phyloP scores from a whole-genome alignment of 2,113 vertebrate genomes.

The Ictalurus furcatus region DNA sequence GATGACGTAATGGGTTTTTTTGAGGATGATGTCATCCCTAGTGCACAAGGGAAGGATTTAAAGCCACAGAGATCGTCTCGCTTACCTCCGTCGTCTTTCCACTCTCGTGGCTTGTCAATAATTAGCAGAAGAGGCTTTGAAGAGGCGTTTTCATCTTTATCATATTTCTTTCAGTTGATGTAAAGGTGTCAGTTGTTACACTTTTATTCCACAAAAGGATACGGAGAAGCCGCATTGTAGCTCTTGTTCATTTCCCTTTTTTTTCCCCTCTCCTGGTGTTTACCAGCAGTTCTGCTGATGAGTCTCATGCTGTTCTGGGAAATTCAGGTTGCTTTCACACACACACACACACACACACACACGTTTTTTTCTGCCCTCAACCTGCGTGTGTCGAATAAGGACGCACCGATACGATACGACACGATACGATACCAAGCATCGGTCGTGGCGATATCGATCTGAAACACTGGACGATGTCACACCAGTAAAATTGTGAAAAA shows the following conservation, averaged over 20 bases:
- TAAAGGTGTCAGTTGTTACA: not conserved
- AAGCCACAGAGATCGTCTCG: slow-evolving; percentile 40
- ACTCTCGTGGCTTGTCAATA: not conserved
- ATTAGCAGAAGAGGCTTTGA: not conserved
- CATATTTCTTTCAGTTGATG: not conserved
- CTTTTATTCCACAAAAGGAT: not conserved
- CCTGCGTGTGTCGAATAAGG: not conserved
- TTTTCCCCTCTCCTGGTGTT: not conserved
- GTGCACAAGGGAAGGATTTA: slow-evolving; percentile 51
- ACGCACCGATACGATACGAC: not conserved
- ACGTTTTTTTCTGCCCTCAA: not conserved
- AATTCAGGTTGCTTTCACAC: not conserved
- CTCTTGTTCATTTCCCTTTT: not conserved
- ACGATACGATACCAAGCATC: not conserved
- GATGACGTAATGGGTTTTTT: slow-evolving; percentile 82
- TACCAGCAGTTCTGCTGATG: not conserved
- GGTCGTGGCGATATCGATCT: not conserved
- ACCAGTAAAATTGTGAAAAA: not conserved
- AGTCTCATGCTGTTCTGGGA: not conserved
- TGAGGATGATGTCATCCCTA: slow-evolving; percentile 80
- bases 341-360: slow-evolving; percentile 7
- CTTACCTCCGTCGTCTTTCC: not conserved
- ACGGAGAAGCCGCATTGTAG: not conserved
- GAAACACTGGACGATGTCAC: not conserved
- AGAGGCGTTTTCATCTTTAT: not conserved